Base-by-base conservation (phyloP, 2,888 invertebrate species). In the Agrochola circellaris region DNA sequence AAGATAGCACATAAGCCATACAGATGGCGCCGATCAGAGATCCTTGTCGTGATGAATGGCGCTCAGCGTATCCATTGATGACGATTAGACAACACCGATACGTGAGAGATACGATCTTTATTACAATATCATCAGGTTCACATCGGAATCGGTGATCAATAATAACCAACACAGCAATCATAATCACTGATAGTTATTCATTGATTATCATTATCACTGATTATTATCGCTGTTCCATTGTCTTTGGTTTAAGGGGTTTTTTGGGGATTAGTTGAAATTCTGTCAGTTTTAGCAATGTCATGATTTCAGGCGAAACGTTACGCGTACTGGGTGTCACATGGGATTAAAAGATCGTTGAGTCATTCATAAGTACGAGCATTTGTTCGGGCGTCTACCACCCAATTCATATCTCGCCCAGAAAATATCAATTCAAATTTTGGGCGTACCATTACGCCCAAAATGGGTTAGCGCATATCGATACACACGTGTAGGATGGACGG, bases 71-170 rank as follows among this genome's bases (percentile, higher is more conserved):
- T 66, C 73, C 64, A 73, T 75, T 82, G 85, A 84, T 75, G 77
- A 70, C 54, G 83, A 81, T 85, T 76, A 76, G n/a, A 85, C 72
- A 77, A 65, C 45, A n/a, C 20, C 45, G 77, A 75, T 84, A 38
- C 42, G 72, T 62, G n/a, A 56, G 11, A 54, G 83, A 82, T 84
- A 81, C 15, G 30, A 77, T 82, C 82, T 77, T 75, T 67, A 77
- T 56, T 77, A 69, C 66, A 68, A 62, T 77, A 73, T 82, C 60
- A 71, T 26, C 68, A 67, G 56, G 61, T 77, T 72, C 58, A 74
- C 79, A 85, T 79, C 83, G 13, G 42, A 48, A 74, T 65, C 62
- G 60, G 48, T 66, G 77, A 78, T 73, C 60, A n/a, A 17, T 73
- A 67, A 76, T 83, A 66, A 81, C 75, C 66, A 66, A 65, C 64